These are phyloP conservation scores for Propithecus deckenii DNA, from an alignment of 2,797 vertebrate species.

Conservation along the genomic window DNA sequence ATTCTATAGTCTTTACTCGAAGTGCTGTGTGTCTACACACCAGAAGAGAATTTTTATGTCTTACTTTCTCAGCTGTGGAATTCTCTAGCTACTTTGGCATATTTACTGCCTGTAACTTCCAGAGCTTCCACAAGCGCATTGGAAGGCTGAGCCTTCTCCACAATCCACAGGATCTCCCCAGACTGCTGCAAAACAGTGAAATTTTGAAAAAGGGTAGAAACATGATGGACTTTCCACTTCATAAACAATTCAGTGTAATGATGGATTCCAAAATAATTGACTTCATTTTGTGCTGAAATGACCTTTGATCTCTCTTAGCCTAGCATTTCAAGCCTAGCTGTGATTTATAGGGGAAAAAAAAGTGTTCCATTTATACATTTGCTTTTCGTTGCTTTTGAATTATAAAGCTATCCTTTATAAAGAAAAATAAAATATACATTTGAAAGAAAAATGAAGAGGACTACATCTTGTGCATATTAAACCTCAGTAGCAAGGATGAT, in stretches of 20 bases:
- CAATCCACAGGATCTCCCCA: background rate
- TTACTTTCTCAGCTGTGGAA: background rate
- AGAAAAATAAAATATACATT: conserved; percentile 20
- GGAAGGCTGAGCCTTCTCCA: background rate
- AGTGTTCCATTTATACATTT: background rate
- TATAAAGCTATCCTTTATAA: background rate
- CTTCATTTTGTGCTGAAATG: conserved; percentile 11
- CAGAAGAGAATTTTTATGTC: background rate
- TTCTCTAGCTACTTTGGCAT: background rate
- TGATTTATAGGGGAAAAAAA: background rate
- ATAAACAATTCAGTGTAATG: background rate
- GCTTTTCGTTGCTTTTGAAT: conserved; percentile 38
- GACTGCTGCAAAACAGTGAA: background rate
- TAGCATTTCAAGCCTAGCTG: background rate
- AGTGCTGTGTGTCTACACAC: background rate
- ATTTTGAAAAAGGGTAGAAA: background rate
- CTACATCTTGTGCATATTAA: background rate
- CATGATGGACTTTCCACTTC: background rate
- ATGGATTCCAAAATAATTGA: conserved; percentile 21
- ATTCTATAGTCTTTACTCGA: background rate
- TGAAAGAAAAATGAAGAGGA: background rate
- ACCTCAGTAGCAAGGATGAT: background rate
- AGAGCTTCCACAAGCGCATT: background rate
- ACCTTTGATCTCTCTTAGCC: conserved; percentile 48
- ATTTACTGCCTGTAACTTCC: background rate